Evolutionary conservation across 2,797 vertebrate genomes (phyloP).

Genomic region (Notoglanidium macrostoma): DNA sequence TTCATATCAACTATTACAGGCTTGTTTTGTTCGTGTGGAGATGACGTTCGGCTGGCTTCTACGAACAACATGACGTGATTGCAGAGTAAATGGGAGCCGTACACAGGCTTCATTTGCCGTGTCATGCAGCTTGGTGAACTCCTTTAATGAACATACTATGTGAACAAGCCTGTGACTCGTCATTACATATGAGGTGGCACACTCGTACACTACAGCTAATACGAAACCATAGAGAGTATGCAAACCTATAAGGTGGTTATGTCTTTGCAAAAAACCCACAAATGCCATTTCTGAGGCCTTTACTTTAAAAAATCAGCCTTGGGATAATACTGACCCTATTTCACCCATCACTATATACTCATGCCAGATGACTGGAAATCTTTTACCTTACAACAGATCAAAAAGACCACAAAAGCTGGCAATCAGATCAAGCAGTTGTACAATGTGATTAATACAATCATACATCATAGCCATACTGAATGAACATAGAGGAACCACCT

Average conservation of each 20-base stretch:
- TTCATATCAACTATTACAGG: conserved; percentile 55
- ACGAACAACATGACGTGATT: neutral
- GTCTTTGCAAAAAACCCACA: neutral
- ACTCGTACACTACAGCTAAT: neutral
- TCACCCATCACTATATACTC: neutral
- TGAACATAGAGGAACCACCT: neutral
- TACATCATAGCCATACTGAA: neutral
- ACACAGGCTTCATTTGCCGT: neutral
- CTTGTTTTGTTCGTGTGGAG: neutral
- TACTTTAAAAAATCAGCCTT: neutral
- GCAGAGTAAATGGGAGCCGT: neutral
- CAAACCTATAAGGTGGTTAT: neutral
- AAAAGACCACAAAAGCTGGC: neutral
- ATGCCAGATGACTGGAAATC: neutral
- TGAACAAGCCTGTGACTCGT: neutral
- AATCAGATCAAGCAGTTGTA: neutral
- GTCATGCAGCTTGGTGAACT: neutral
- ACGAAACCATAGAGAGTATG: neutral
- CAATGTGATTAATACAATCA: neutral
- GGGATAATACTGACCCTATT: neutral
- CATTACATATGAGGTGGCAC: neutral
- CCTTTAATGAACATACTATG: neutral
- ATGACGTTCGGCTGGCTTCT: neutral
- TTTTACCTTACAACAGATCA: neutral
- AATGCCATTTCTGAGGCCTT: neutral